Evolutionary conservation across 1,140 invertebrate genomes (phyloP).

Genomic region (Habropoda laboriosa): DNA sequence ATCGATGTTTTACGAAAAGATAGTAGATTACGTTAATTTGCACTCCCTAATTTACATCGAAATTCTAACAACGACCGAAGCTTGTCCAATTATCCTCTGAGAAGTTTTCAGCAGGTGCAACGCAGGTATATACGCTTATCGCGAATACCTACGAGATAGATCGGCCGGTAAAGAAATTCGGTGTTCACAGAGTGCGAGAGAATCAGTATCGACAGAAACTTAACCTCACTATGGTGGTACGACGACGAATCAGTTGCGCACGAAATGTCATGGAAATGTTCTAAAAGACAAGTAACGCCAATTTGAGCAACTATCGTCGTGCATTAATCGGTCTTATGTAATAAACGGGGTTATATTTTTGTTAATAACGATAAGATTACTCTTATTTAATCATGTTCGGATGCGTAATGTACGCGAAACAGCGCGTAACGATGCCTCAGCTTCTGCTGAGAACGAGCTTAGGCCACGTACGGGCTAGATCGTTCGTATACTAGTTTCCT

Average conservation of each 20-base stretch:
- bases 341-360: conserved; percentile 4
- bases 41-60: background rate
- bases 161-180: conserved; percentile 34
- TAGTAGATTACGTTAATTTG: background rate
- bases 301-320: background rate
- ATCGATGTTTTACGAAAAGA: background rate
- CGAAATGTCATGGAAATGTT: background rate
- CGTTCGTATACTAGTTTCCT: conserved; percentile 39
- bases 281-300: background rate
- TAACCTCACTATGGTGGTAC: conserved; percentile 23
- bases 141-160: background rate
- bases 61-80: background rate
- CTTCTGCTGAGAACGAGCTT: conserved; percentile 19
- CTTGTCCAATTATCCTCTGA: background rate
- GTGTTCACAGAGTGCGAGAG: background rate
- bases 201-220: conserved; percentile 38
- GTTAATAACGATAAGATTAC: conserved; percentile 50
- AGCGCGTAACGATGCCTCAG: conserved; percentile 51
- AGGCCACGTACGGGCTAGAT: conserved; percentile 24
- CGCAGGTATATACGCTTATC: conserved; percentile 11
- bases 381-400: conserved; percentile 8
- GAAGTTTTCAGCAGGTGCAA: conserved; percentile 37
- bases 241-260: too few species aligned
- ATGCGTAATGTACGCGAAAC: conserved; percentile 32
- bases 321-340: conserved; percentile 35